Conservation (phyloP, 1,140 invertebrate genomes). For the Micrasema minimum region DNA sequence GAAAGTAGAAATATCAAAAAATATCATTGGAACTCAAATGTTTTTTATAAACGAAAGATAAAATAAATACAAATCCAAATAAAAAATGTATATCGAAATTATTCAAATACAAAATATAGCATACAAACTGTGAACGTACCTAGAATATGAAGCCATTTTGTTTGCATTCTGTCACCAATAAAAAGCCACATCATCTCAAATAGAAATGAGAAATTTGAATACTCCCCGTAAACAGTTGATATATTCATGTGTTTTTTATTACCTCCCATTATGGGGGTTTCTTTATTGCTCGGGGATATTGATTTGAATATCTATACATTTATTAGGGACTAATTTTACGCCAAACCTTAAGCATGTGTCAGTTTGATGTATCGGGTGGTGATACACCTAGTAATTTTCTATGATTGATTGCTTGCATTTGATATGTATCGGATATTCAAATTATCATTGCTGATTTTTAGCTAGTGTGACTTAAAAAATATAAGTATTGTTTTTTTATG, state of each 20-base stretch:
- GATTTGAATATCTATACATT: constrained; percentile 47
- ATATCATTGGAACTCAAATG: no score
- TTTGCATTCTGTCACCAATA: neutral
- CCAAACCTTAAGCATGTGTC: neutral
- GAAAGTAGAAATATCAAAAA: no score
- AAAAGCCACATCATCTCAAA: neutral
- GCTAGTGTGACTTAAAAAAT: no score
- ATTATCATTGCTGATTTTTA: neutral
- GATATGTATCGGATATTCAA: neutral
- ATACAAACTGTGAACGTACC: no score
- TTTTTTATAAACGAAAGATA: no score
- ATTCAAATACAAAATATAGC: no score
- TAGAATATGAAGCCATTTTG: no score
- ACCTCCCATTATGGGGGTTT: constrained; percentile 16
- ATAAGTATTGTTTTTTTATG: no score
- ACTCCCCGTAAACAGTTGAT: constrained; percentile 24
- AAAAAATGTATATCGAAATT: no score
- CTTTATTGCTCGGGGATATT: constrained; percentile 32
- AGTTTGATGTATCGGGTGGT: constrained; percentile 14
- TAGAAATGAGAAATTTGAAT: constrained; percentile 33
- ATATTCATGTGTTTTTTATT: constrained; percentile 45
- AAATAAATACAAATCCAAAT: no score
- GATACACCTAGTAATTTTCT: constrained; percentile 12
- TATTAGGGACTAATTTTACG: constrained; percentile 44
- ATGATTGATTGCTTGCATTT: constrained; percentile 28